Evolutionary conservation across 2,113 vertebrate genomes (phyloP), one percentile per base, ranked within the genome.

Genomic region (Anas platyrhynchos): DNA sequence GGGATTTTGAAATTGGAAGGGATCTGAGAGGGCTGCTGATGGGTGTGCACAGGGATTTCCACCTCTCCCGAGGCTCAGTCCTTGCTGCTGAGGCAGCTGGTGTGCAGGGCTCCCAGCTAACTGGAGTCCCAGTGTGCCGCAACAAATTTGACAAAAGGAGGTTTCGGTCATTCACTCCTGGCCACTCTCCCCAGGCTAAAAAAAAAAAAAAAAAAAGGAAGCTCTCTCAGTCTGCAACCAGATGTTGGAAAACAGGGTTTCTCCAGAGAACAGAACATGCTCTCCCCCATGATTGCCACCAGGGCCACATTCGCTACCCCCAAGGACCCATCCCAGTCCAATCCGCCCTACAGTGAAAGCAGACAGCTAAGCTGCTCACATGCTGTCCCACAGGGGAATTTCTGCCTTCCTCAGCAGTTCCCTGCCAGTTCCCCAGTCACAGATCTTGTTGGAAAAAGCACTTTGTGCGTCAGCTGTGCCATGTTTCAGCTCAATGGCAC

Each of bases 341-440:
- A 15, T 1, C 68, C 58, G 34, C 21, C n/a, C 65, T 29, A 16
- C 50, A 48, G 2, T 0, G 29, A 54, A 50, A 2, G 7, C 20
- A 4, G 1, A 16, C 6, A 32, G 13, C 25, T 11, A 18, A 43
- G 58, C 16, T 34, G 50, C 38, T 76, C 66, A 13, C 1, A 0
- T 2, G 69, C 76, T 36, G 21, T 36, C 38, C 38, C 36, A 32
- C 2, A 43, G 29, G 13, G 41, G 12, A 32, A 58, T 54, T 85
- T 71, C 46, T 90, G 86, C 62, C 2, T 0, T 8, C 41, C 31
- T 73, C 87, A 86, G 73, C 50, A 61, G 29, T 17, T 38, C 36
- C 50, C 55, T 26, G 29, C 8, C 27, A 16, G 38, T 56, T 84
- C 17, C 12, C 1, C 6, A 26, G 11, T 4, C 25, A 32, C 59